Conservation (phyloP, 2,113 vertebrate species). For the Cynoglossus semilaevis region DNA sequence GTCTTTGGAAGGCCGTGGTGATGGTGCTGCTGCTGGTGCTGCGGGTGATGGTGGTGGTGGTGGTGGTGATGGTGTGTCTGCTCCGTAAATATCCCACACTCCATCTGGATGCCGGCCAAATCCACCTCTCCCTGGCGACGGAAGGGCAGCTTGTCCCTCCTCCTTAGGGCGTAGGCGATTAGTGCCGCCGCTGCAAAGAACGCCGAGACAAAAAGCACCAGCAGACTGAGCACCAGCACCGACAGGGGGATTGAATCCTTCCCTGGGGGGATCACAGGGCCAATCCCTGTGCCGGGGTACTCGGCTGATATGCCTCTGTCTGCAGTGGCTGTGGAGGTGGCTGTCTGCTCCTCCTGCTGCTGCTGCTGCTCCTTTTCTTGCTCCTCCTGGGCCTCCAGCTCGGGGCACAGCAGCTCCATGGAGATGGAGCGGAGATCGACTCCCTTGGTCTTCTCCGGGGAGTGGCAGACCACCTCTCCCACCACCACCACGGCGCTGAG, state of each 20-base stretch:
- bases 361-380: background rate
- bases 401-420: slow-evolving; percentile 86
- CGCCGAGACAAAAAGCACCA: slow-evolving; percentile 87
- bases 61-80: slow-evolving; percentile 68
- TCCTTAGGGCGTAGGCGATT: slow-evolving; percentile 85
- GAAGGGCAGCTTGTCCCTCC: slow-evolving; percentile 88
- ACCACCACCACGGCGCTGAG: slow-evolving; percentile 93
- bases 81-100: slow-evolving; percentile 87
- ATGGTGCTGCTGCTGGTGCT: slow-evolving; percentile 59
- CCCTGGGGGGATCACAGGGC: slow-evolving; percentile 63
- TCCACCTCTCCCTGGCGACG: slow-evolving; percentile 86
- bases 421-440: slow-evolving; percentile 87
- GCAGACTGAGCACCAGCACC: slow-evolving; percentile 86
- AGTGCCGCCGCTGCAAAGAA: slow-evolving; percentile 89
- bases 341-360: slow-evolving; percentile 56
- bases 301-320: slow-evolving; percentile 69
- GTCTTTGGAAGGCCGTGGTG: slow-evolving; percentile 80
- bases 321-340: slow-evolving; percentile 66
- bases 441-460: slow-evolving; percentile 83
- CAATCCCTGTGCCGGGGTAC: slow-evolving; percentile 74
- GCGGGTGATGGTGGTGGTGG: slow-evolving; percentile 61
- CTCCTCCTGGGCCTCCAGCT: slow-evolving; percentile 74
- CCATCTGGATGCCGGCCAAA: slow-evolving; percentile 87
- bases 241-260: slow-evolving; percentile 88
- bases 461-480: slow-evolving; percentile 89